Percentiles rank a stretch among this genome's conserved stretches.
Conservation (phyloP, 2,888 invertebrate genomes). For the Lysandra bellargus region DNA sequence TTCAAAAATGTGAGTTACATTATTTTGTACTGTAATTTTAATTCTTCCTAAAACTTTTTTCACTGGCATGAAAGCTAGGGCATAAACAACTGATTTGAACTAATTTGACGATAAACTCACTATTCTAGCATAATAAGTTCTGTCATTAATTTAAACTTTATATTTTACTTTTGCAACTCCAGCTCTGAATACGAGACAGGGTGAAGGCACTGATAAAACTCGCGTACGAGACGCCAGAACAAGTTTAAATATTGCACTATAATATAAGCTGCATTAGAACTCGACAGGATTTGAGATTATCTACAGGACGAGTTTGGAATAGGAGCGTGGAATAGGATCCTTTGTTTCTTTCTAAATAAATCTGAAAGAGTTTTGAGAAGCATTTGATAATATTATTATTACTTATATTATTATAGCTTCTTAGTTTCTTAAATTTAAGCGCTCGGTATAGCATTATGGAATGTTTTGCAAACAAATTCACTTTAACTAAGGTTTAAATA, state of each 20-base stretch:
- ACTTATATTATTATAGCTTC: too few species aligned
- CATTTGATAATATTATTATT: too few species aligned
- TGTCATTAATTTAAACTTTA: neutral
- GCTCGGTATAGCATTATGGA: too few species aligned
- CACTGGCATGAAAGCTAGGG: too few species aligned
- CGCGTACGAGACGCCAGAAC: neutral
- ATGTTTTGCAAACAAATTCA: too few species aligned
- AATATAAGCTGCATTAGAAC: constrained; percentile 10
- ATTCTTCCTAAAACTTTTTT: neutral
- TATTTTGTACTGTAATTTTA: neutral
- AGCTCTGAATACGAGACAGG: constrained; percentile 27
- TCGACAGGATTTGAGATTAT: constrained; percentile 5
- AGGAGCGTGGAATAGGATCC: neutral
- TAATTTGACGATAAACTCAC: neutral
- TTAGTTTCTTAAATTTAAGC: too few species aligned
- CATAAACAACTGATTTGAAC: neutral
- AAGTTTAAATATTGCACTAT: neutral
- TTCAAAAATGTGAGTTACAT: neutral
- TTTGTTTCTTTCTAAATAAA: too few species aligned
- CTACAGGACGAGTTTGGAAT: neutral
- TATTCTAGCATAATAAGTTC: neutral
- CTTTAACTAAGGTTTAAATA: too few species aligned
- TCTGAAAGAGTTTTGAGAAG: too few species aligned
- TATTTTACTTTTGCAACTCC: neutral
- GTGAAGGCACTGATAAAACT: constrained; percentile 27